Percentiles rank a stretch among this genome's conserved stretches.
phyloP scores from a whole-genome alignment of 2,113 vertebrate genomes.

The Sander vitreus region DNA sequence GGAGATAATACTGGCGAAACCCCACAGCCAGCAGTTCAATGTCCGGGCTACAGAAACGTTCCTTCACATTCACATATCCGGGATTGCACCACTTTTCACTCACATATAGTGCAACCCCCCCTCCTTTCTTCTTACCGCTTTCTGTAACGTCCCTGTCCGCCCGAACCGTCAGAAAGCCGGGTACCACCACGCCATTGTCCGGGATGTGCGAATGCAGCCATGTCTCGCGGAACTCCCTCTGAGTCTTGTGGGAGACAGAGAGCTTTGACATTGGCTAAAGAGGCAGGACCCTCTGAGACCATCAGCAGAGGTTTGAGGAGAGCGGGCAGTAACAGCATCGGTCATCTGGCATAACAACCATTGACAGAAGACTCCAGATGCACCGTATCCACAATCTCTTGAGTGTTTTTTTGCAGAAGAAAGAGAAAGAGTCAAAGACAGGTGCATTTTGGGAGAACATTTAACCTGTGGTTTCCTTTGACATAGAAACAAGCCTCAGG shows the following conservation, averaged over 20 bases:
- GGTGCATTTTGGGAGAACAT: constrained; percentile 9
- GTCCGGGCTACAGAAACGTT: no score
- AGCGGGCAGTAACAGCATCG: constrained; percentile 15
- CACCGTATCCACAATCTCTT: constrained; percentile 11
- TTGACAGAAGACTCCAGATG: constrained; percentile 3
- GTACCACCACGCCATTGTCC: no score
- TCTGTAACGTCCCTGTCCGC: no score
- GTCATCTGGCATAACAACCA: constrained; percentile 32
- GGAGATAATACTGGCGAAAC: no score
- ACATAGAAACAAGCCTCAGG: constrained; percentile 14
- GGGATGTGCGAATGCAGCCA: no score
- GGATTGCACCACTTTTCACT: no score
- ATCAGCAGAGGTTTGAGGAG: constrained; percentile 22
- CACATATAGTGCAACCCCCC: no score
- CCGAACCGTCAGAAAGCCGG: no score
- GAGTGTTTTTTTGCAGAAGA: constrained; percentile 4
- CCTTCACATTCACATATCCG: no score
- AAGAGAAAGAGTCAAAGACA: neutral
- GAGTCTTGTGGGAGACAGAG: neutral
- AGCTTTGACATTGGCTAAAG: neutral
- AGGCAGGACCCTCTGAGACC: constrained; percentile 17
- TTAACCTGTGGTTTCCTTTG: neutral
- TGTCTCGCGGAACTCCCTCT: no score
- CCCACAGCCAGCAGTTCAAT: no score
- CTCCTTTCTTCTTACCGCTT: no score